These are phyloP conservation scores for Miniopterus natalensis DNA, from an alignment of 2,113 vertebrate genomes.

Conservation along the genomic window DNA sequence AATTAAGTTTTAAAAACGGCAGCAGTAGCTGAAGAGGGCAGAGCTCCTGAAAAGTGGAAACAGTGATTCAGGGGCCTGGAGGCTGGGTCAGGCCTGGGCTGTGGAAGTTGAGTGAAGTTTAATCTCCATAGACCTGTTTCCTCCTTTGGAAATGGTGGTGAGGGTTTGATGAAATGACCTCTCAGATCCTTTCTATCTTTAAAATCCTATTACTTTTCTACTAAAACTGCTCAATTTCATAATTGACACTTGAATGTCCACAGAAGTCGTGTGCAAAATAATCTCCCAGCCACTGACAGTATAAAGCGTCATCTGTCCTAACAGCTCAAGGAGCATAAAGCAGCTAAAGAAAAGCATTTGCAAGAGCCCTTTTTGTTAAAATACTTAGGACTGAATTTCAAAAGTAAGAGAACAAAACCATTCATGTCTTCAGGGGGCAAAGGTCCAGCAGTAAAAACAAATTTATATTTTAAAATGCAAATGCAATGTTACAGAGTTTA, in stretches of 20 bases:
- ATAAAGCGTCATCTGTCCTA: neutral
- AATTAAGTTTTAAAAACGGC: neutral
- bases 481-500: neutral
- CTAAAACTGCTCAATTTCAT: slow-evolving; percentile 37
- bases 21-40: neutral
- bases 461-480: slow-evolving; percentile 55
- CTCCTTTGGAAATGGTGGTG: neutral
- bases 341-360: neutral
- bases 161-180: neutral
- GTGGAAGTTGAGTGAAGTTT: neutral
- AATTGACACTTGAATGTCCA: neutral
- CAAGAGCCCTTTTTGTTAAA: neutral
- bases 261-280: neutral
- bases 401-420: slow-evolving; percentile 51
- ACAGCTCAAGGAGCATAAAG: slow-evolving; percentile 64
- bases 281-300: neutral
- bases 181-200: neutral
- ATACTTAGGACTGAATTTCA: neutral
- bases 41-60: neutral
- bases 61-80: neutral
- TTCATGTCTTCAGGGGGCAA: neutral
- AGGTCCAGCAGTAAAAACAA: neutral
- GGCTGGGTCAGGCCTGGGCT: neutral
- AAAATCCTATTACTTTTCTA: slow-evolving; percentile 51
- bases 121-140: neutral